A percentile compares a stretch with the other conserved stretches of the same genome.
These are phyloP conservation scores for Patiria pectinifera DNA, from an alignment of 53 echinoderm and acorn worm genomes.

Conservation along the genomic window DNA sequence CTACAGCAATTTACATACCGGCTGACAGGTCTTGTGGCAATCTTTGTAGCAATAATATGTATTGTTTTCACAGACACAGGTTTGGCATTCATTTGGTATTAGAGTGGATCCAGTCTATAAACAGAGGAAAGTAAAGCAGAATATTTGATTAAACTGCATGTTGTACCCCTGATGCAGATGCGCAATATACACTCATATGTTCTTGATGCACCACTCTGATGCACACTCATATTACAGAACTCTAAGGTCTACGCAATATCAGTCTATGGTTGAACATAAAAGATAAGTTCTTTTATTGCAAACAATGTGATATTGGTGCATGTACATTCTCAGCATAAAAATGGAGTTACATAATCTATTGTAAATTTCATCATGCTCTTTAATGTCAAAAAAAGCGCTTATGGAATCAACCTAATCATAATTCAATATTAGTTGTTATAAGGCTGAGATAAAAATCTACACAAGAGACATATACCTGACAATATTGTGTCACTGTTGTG, in stretches of 20 bases:
- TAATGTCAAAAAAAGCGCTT: too few relatives aligned
- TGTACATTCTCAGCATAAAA: not conserved
- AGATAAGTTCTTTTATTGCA: not conserved
- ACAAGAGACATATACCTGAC: constrained; percentile 20
- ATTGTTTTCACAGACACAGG: constrained; percentile 40
- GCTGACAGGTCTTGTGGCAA: constrained; percentile 56
- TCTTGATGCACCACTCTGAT: too few relatives aligned
- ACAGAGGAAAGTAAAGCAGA: not conserved
- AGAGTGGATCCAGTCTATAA: constrained; percentile 5
- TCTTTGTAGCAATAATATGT: constrained; percentile 24
- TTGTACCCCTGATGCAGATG: too few relatives aligned
- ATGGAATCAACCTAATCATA: too few relatives aligned
- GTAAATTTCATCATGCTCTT: too few relatives aligned
- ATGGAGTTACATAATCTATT: not conserved
- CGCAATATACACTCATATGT: too few relatives aligned
- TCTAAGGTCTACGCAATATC: too few relatives aligned
- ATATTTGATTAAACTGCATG: not conserved
- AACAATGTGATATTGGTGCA: not conserved
- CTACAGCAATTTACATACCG: constrained; percentile 12
- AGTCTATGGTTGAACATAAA: not conserved
- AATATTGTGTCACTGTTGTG: constrained; percentile 15
- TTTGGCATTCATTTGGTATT: constrained; percentile 50
- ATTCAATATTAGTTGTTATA: too few relatives aligned
- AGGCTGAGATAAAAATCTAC: too few relatives aligned
- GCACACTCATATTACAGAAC: too few relatives aligned